Conservation (phyloP, 2,113 vertebrate species). For the Toxostoma redivivum region DNA sequence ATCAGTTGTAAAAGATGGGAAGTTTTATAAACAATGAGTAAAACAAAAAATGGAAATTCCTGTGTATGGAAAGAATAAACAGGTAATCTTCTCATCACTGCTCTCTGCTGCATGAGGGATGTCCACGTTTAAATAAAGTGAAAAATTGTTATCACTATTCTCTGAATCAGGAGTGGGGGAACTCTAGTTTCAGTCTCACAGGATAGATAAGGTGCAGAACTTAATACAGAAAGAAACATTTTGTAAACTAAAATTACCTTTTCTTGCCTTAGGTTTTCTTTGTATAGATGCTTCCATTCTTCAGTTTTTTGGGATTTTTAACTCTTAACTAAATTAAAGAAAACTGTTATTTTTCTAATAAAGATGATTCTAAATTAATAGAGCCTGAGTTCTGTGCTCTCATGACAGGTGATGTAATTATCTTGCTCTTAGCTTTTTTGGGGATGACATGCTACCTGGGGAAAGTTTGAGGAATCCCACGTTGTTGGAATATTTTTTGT, state of each 20-base stretch:
- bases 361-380: background rate
- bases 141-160: background rate
- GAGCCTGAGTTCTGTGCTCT: background rate
- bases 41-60: background rate
- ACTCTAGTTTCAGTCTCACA: background rate
- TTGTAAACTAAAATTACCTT: background rate
- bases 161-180: background rate
- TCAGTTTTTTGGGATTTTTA: background rate
- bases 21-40: background rate
- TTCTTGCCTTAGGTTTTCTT: background rate
- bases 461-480: background rate
- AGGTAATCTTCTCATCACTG: background rate
- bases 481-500: background rate
- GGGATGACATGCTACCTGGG: fast-evolving
- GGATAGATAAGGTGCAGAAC: background rate
- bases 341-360: background rate
- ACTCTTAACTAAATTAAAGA: background rate
- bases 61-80: background rate
- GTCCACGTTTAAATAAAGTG: background rate
- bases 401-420: background rate
- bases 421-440: background rate
- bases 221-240: background rate
- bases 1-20: background rate
- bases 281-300: background rate
- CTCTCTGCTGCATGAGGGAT: background rate